Base-by-base conservation (phyloP, 2,888 invertebrate genomes). In the Neoascia interrupta region DNA sequence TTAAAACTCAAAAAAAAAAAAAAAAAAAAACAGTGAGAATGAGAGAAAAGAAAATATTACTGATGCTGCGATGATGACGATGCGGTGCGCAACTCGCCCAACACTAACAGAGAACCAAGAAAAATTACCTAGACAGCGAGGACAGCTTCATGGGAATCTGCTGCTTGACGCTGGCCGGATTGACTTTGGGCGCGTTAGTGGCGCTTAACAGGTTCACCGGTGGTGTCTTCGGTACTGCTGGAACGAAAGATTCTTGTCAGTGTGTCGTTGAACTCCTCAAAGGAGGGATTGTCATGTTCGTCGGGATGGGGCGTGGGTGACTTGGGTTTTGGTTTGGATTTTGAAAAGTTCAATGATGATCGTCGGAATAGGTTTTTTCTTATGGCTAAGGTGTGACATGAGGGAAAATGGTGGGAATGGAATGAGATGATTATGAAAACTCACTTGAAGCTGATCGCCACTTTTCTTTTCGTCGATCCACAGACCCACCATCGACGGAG, bases 141-240 rank as follows among this genome's bases (percentile, higher is more conserved):
- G 96, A 96, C 41, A 97, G 90, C 87, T 97, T 97, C 81, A 97
- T 90, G 0, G 97, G 97, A 73, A 97, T 89, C 88, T 97, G 97
- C 85, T 97, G 97, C 84, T 95, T 96, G 1, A 97, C 92, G 37
- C 83, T 84, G 83, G 91, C 91, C 63, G 91, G 90, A 66, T 91
- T 91, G 4, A 92, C 91, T 88, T 94, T 94, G 83, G 94, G 93
- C 83, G 95, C 94, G 88, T 95, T 95, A 47, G 93, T 93, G 41
- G 95, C 93, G 87, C 95, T 95, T 72, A 94, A 91, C 74, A 95
- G 88, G 88, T 95, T 94, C 36, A 93, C 88, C 0, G 95, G 95
- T 69, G 95, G 90, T 68, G 92, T 90, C 79, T 91, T 89, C 79
- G 88, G 86, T 69, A 87, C 89, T 85, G 68, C 79, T 79, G 85